These are phyloP conservation scores for Tychaedon coryphoeus DNA, from an alignment of 2,113 vertebrate genomes.

Conservation along the genomic window DNA sequence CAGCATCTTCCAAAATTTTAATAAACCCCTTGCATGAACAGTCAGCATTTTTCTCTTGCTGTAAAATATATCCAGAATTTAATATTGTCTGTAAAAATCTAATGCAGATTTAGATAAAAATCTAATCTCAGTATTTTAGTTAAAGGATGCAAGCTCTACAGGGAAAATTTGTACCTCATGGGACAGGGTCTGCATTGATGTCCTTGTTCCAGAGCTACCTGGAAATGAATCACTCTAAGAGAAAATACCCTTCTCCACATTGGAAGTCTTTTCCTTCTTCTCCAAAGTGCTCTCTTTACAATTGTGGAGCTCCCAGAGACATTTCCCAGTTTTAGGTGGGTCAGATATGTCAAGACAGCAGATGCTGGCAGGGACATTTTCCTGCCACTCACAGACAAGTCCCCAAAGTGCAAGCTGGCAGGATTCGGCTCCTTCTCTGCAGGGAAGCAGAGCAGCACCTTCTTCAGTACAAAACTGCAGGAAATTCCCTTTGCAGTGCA, in stretches of 20 bases:
- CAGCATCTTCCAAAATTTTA: neutral
- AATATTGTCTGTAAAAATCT: neutral
- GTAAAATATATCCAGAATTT: neutral
- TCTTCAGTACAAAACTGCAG: neutral
- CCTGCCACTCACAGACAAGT: neutral
- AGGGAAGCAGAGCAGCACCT: neutral
- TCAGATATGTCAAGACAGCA: neutral
- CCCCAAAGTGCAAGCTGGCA: neutral
- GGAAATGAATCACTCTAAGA: neutral
- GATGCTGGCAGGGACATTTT: neutral
- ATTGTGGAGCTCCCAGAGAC: accelerated
- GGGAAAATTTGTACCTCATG: accelerated
- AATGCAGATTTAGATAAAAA: neutral
- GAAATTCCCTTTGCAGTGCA: neutral
- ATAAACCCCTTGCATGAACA: neutral
- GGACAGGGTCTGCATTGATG: neutral
- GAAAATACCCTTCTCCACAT: neutral
- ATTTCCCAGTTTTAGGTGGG: neutral
- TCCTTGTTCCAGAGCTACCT: neutral
- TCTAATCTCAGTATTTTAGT: neutral
- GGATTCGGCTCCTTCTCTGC: neutral
- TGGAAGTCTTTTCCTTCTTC: neutral
- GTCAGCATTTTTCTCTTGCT: accelerated
- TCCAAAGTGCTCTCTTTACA: neutral
- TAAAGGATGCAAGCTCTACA: neutral